Conservation (phyloP, 92 coral and sea anemone genomes). For the Metridium senile region DNA sequence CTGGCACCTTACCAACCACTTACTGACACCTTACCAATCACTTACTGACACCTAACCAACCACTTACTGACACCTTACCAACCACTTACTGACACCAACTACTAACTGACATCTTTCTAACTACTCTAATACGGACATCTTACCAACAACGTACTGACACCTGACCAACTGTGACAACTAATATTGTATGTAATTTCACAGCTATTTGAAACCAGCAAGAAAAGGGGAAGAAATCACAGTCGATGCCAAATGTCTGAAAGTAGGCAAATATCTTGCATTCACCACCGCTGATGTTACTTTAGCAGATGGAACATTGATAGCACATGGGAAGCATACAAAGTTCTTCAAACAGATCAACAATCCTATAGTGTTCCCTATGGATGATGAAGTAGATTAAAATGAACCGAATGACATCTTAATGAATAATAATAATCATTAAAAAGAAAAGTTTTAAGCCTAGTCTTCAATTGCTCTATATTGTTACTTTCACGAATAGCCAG, state of each 20-base stretch:
- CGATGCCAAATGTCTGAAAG: constrained; percentile 74
- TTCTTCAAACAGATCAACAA: constrained; percentile 41
- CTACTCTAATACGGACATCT: too few species aligned
- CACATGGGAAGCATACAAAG: constrained; percentile 86
- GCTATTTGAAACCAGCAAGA: constrained; percentile 70
- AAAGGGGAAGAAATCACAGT: constrained; percentile 77
- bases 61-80: too few species aligned
- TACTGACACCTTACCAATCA: too few species aligned
- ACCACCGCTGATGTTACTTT: constrained; percentile 75
- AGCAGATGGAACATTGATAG: constrained; percentile 75
- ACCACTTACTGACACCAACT: neutral
- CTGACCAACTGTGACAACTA: constrained; percentile 6
- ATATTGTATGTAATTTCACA: neutral
- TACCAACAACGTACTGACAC: too few species aligned
- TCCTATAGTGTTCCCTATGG: neutral
- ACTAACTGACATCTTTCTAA: too few species aligned
- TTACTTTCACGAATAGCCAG: too few species aligned
- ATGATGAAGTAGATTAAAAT: neutral
- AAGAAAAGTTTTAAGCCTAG: too few species aligned
- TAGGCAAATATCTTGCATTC: constrained; percentile 77
- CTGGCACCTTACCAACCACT: too few species aligned
- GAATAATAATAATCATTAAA: too few species aligned
- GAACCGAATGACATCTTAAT: too few species aligned
- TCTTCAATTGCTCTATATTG: too few species aligned
- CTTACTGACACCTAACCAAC: too few species aligned